Percentiles rank a stretch among this genome's conserved stretches.
phyloP scores from a whole-genome alignment of 2,113 vertebrate genomes.

The Cheirogaleus medius region DNA sequence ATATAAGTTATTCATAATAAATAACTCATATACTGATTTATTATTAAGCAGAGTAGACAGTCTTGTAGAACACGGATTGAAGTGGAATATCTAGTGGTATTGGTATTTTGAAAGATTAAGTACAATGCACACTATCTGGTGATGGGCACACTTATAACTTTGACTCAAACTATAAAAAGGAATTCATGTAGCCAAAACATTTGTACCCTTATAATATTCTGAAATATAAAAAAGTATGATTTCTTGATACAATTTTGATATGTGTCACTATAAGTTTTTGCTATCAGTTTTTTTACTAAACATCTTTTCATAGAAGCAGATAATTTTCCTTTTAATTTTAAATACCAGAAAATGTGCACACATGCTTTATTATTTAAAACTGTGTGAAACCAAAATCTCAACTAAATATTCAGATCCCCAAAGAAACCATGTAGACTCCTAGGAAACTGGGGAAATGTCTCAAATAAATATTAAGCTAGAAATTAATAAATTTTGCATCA shows the following conservation, averaged over 20 bases:
- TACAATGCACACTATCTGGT: too few species aligned
- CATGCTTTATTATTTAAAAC: neutral
- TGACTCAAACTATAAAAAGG: too few species aligned
- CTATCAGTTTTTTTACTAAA: neutral
- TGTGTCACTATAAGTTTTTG: slow-evolving; percentile 32
- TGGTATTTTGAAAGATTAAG: slow-evolving; percentile 31
- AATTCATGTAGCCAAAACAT: too few species aligned
- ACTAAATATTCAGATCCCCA: neutral
- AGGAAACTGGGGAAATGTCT: neutral
- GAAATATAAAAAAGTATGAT: neutral
- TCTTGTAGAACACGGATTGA: slow-evolving; percentile 13
- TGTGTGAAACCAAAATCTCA: neutral
- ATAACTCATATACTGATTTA: neutral
- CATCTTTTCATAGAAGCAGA: neutral
- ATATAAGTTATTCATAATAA: neutral
- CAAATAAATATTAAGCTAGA: neutral
- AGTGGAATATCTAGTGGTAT: neutral
- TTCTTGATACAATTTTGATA: slow-evolving; percentile 53
- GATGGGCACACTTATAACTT: too few species aligned
- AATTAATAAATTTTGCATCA: neutral
- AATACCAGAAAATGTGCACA: neutral
- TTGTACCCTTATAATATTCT: too few species aligned
- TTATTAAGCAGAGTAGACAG: neutral
- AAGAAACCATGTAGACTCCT: neutral
- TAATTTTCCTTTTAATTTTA: slow-evolving; percentile 13